These are phyloP conservation scores for Chelonus insularis DNA, from an alignment of 1,140 invertebrate species.

Conservation along the genomic window DNA sequence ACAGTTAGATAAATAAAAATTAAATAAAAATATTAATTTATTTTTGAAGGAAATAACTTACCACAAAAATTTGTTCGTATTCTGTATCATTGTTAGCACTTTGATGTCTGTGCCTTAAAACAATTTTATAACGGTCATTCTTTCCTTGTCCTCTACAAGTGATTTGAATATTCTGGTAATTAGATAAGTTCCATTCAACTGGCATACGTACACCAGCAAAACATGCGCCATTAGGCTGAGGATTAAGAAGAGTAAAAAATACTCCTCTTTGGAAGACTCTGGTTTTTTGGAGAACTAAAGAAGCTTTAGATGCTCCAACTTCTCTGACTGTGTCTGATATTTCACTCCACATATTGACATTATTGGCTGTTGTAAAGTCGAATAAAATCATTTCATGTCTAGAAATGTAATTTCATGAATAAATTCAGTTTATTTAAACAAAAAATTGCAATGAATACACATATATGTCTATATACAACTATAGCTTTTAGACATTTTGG, in stretches of 20 bases:
- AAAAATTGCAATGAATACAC: no score
- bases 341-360: constrained; percentile 63
- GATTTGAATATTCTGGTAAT: constrained; percentile 61
- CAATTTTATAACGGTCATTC: constrained; percentile 64
- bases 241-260: constrained; percentile 70
- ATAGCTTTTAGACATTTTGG: no score
- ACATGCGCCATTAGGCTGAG: constrained; percentile 71
- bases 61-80: constrained; percentile 70
- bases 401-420: no score
- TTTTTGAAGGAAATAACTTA: constrained; percentile 35
- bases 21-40: background rate
- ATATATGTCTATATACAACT: no score
- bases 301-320: constrained; percentile 70
- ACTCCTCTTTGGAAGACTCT: constrained; percentile 65
- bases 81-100: constrained; percentile 62
- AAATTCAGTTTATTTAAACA: no score
- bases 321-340: constrained; percentile 68
- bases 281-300: constrained; percentile 64
- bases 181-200: constrained; percentile 57
- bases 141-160: constrained; percentile 64
- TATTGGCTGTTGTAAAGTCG: constrained; percentile 51
- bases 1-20: background rate
- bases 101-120: constrained; percentile 64
- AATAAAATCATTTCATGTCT: constrained; percentile 49
- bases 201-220: constrained; percentile 66